These are phyloP conservation scores for Muscicapa adusta DNA, from an alignment of 2,113 vertebrate genomes.

Conservation along the genomic window DNA sequence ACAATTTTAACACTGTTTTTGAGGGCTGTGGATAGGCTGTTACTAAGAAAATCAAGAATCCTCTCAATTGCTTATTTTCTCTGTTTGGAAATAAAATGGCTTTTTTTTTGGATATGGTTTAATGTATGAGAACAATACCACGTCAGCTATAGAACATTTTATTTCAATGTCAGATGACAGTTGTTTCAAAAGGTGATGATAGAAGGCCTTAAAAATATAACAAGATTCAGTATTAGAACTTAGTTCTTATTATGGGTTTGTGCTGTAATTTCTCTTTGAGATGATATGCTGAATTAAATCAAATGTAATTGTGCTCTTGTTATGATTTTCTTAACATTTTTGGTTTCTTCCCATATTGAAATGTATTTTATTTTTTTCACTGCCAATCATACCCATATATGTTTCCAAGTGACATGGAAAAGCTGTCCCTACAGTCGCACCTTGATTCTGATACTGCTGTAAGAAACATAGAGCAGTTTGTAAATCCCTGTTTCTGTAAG, in stretches of 20 bases:
- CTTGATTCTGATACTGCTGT: not conserved
- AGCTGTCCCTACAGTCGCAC: not conserved
- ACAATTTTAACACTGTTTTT: not conserved
- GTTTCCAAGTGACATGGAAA: not conserved
- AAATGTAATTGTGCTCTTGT: not conserved
- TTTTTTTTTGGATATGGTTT: not conserved
- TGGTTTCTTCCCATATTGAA: not conserved
- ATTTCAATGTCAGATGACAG: not conserved
- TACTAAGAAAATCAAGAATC: not conserved
- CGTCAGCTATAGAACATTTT: not conserved
- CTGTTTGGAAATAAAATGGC: not conserved
- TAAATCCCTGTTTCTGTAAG: not conserved
- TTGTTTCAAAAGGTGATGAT: not conserved
- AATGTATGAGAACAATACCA: not conserved
- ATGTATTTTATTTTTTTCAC: not conserved
- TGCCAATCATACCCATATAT: not conserved
- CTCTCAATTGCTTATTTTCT: not conserved
- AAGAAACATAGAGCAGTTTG: not conserved
- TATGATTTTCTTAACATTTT: not conserved
- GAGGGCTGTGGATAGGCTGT: not conserved
- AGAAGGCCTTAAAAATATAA: not conserved
- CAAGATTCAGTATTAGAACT: not conserved
- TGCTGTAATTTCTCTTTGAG: not conserved
- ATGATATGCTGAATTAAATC: not conserved
- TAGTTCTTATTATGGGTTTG: not conserved